phyloP scores from a whole-genome alignment of 2,888 invertebrate species.

The Vannuccia rotundouncinata region DNA sequence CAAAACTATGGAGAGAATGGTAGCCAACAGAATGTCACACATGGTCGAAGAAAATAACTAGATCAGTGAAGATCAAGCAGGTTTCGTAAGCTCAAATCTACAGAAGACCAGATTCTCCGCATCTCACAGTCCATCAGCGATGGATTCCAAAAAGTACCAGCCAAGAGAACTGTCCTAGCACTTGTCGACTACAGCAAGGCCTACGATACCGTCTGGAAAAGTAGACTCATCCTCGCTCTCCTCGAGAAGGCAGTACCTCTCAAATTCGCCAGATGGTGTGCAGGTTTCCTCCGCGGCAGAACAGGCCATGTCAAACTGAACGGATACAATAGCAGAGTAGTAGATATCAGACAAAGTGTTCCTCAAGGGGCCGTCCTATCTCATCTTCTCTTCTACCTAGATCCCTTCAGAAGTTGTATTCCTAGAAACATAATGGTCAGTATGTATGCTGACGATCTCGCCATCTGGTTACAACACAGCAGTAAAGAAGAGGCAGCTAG shows the following conservation, averaged over 20 bases:
- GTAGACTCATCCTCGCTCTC: constrained; percentile 8
- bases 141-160: constrained; percentile 11
- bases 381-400: background rate
- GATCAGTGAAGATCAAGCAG: background rate
- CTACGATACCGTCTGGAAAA: constrained; percentile 13
- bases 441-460: background rate
- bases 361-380: background rate
- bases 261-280: background rate
- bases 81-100: constrained; percentile 1
- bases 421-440: background rate
- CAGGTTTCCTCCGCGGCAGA: background rate
- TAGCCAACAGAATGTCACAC: constrained; percentile 3
- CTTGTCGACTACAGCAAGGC: constrained; percentile 9
- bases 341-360: background rate
- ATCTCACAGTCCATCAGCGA: constrained; percentile 1
- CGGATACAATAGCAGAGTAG: background rate
- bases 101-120: background rate
- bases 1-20: constrained; percentile 6
- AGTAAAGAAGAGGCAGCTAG: background rate
- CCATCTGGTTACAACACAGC: background rate
- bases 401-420: background rate
- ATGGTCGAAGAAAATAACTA: constrained; percentile 1
- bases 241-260: background rate
- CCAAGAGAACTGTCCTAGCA: background rate
- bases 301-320: background rate